These are phyloP conservation scores for Tenebrio molitor DNA, from an alignment of 1,140 invertebrate species.

Conservation along the genomic window DNA sequence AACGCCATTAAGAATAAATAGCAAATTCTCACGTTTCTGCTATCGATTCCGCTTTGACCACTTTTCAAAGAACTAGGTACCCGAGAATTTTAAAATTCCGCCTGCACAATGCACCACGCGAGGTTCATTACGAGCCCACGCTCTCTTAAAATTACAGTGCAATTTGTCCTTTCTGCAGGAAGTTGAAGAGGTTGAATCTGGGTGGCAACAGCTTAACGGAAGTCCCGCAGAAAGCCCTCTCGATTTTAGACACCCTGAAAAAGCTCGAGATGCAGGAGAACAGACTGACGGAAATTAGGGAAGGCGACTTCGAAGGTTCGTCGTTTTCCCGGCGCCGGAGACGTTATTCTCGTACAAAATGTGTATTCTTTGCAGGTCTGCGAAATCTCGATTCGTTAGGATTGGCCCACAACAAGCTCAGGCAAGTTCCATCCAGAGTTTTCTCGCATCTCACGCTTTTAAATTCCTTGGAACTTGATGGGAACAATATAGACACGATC, in stretches of 20 bases:
- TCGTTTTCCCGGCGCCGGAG: slow-evolving; percentile 22
- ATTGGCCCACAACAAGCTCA: slow-evolving; percentile 86
- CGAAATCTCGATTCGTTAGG: slow-evolving; percentile 84
- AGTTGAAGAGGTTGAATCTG: slow-evolving; percentile 86
- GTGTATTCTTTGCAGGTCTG: slow-evolving; percentile 71
- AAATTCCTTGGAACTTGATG: slow-evolving; percentile 88
- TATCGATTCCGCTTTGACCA: slow-evolving; percentile 2
- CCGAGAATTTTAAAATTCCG: slow-evolving; percentile 6
- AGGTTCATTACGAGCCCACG: neutral
- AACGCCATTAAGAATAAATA: neutral
- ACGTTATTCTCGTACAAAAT: neutral
- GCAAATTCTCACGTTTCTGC: neutral
- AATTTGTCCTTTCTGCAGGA: slow-evolving; percentile 70
- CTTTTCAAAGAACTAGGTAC: neutral
- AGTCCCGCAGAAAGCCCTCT: slow-evolving; percentile 83
- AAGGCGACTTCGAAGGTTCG: slow-evolving; percentile 88
- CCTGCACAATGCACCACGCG: neutral
- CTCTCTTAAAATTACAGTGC: neutral
- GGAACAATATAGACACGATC: slow-evolving; percentile 84
- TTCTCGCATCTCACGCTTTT: slow-evolving; percentile 84
- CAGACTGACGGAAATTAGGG: slow-evolving; percentile 79
- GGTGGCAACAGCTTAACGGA: slow-evolving; percentile 84
- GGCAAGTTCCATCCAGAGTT: slow-evolving; percentile 81
- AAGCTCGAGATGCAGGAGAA: slow-evolving; percentile 92
- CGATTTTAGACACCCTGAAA: slow-evolving; percentile 82